Percentiles rank a stretch among this genome's conserved stretches.
These are phyloP conservation scores for Monochamus alternatus DNA, from an alignment of 2,888 invertebrate species.

Conservation along the genomic window DNA sequence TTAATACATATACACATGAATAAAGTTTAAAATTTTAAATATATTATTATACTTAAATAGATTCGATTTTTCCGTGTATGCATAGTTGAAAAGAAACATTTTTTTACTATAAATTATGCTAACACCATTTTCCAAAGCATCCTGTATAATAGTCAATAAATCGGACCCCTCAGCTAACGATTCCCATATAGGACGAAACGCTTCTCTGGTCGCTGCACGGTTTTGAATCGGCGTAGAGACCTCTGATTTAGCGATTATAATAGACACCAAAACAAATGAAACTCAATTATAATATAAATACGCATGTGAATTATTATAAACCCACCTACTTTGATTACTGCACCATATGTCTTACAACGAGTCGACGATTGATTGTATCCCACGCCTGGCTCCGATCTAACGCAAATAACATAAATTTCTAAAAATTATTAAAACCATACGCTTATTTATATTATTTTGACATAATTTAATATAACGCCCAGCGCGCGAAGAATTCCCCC, in stretches of 20 bases:
- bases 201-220: too few relatives aligned
- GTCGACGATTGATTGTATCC: slow-evolving; percentile 23
- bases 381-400: slow-evolving; percentile 14
- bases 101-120: too few relatives aligned
- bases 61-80: too few relatives aligned
- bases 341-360: slow-evolving; percentile 24
- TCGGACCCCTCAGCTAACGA: too few relatives aligned
- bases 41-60: too few relatives aligned
- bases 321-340: slow-evolving; percentile 3
- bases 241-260: background rate
- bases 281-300: slow-evolving; percentile 11
- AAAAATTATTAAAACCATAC: slow-evolving; percentile 32
- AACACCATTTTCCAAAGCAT: too few relatives aligned
- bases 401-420: slow-evolving; percentile 32
- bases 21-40: too few relatives aligned
- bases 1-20: too few relatives aligned
- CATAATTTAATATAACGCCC: slow-evolving; percentile 31
- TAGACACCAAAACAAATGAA: background rate
- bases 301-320: background rate
- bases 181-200: too few relatives aligned
- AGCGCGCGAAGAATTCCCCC: slow-evolving; percentile 23
- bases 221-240: too few relatives aligned
- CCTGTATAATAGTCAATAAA: too few relatives aligned
- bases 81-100: too few relatives aligned
- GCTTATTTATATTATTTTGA: slow-evolving; percentile 36